Percentiles rank a stretch among this genome's conserved stretches.
phyloP scores from a whole-genome alignment of 2,888 invertebrate species.

The Ichneumoninae sp. region DNA sequence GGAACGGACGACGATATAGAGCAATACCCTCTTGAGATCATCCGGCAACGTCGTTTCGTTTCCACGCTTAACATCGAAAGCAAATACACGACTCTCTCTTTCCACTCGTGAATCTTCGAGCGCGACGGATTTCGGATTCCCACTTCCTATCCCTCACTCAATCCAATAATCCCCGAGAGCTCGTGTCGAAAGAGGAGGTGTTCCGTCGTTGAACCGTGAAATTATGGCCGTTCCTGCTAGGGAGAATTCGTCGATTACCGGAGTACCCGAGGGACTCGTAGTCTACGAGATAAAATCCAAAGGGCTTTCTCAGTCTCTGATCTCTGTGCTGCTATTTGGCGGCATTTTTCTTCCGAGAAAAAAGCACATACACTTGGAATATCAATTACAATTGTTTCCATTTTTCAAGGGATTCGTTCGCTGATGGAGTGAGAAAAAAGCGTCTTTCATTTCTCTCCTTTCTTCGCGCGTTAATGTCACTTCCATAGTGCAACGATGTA shows the following conservation, averaged over 20 bases:
- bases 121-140: conserved; percentile 56
- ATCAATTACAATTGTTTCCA: neutral
- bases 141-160: conserved; percentile 71
- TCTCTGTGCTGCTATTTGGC: conserved; percentile 1
- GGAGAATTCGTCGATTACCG: conserved; percentile 32
- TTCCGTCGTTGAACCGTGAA: conserved; percentile 76
- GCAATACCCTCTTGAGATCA: conserved; percentile 3
- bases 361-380: neutral
- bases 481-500: neutral
- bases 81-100: conserved; percentile 18
- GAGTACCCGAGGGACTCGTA: conserved; percentile 33
- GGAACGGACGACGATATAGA: conserved; percentile 5
- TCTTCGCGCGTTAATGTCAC: neutral
- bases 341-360: neutral
- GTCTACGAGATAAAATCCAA: conserved; percentile 14
- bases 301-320: conserved; percentile 27
- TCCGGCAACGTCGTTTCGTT: neutral
- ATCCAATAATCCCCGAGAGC: conserved; percentile 79
- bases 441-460: too few species aligned
- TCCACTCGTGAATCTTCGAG: conserved; percentile 46
- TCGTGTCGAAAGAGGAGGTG: conserved; percentile 68
- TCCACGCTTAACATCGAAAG: conserved; percentile 11
- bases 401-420: too few species aligned
- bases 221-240: conserved; percentile 76
- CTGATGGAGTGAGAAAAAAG: too few species aligned